These are phyloP conservation scores for Choreutis nemorana DNA, from an alignment of 2,888 invertebrate genomes.

Conservation along the genomic window DNA sequence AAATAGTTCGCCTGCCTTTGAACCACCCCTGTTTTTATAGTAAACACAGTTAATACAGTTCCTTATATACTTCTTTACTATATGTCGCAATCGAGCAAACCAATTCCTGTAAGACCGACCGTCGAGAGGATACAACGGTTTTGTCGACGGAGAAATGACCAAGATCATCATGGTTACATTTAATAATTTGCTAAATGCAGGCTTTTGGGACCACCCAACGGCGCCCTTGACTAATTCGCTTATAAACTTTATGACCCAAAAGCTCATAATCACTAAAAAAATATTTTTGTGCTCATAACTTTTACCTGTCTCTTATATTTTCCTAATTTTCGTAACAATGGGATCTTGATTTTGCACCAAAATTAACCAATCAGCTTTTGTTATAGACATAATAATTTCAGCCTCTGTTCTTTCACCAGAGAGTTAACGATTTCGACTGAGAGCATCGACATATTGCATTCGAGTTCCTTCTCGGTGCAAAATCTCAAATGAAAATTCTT, in stretches of 20 bases:
- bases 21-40: slow-evolving; percentile 17
- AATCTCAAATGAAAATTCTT: slow-evolving; percentile 4
- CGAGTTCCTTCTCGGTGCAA: slow-evolving; percentile 5
- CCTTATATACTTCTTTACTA: slow-evolving; percentile 17
- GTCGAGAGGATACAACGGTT: too few species aligned
- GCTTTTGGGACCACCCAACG: slow-evolving; percentile 18
- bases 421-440: slow-evolving; percentile 7
- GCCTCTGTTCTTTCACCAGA: slow-evolving; percentile 16
- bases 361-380: slow-evolving; percentile 14
- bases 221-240: slow-evolving; percentile 14
- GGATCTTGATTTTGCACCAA: slow-evolving; percentile 15
- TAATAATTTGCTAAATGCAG: slow-evolving; percentile 17
- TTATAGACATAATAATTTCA: slow-evolving; percentile 12
- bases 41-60: slow-evolving; percentile 21
- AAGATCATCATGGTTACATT: slow-evolving; percentile 18
- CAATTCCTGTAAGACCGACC: slow-evolving; percentile 11
- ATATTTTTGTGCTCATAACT: slow-evolving; percentile 11
- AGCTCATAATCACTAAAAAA: slow-evolving; percentile 16
- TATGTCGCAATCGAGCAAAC: slow-evolving; percentile 12
- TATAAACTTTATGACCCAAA: slow-evolving; percentile 16
- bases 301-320: slow-evolving; percentile 14
- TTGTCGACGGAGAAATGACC: slow-evolving; percentile 21
- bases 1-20: slow-evolving; percentile 11
- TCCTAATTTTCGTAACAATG: slow-evolving; percentile 7
- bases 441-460: slow-evolving; percentile 18